Evolutionary conservation across 2,797 vertebrate genomes (phyloP).

Genomic region (Xiphophorus birchmanni): DNA sequence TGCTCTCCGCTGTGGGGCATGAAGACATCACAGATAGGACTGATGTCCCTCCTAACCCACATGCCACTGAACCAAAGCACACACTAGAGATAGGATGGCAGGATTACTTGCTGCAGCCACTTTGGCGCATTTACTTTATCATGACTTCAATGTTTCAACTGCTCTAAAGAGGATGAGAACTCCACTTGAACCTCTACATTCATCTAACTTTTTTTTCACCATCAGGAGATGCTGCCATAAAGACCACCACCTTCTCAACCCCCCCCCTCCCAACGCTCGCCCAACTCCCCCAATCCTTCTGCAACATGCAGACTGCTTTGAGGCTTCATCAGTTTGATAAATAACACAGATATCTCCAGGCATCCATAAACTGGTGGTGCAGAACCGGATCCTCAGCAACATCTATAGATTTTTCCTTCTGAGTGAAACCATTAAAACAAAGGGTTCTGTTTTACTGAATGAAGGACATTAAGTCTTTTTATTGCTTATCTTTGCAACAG

Average conservation of each 20-base stretch:
- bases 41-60: constrained; percentile 7
- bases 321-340: constrained; percentile 29
- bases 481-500: background rate
- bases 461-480: constrained; percentile 30
- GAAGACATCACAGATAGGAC: constrained; percentile 1
- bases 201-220: background rate
- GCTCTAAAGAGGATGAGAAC: background rate
- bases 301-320: constrained; percentile 11
- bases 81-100: constrained; percentile 2
- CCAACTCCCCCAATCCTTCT: background rate
- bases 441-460: constrained; percentile 20
- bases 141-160: background rate
- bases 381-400: constrained; percentile 1
- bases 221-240: background rate
- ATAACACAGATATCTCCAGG: constrained; percentile 24
- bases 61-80: constrained; percentile 9
- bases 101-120: constrained; percentile 15
- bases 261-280: no score
- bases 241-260: background rate
- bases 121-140: constrained; percentile 1
- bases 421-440: constrained; percentile 23
- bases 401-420: constrained; percentile 1
- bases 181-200: constrained; percentile 5
- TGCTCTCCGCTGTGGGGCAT: background rate
- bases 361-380: background rate